Conservation (phyloP, 2,888 invertebrate species). For the Polymixis flavicincta region DNA sequence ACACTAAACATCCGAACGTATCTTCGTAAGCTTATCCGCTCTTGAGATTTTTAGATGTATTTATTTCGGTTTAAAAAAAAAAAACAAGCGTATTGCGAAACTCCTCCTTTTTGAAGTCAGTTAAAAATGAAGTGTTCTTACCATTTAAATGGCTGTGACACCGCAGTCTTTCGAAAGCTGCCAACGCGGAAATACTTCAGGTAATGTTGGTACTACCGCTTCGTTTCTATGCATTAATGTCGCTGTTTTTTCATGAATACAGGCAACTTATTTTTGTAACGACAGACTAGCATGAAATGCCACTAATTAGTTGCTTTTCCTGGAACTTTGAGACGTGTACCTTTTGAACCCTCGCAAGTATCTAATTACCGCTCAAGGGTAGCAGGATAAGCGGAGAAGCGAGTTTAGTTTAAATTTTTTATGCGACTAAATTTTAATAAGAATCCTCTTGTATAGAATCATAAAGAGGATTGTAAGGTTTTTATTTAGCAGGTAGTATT, state of each 20-base stretch:
- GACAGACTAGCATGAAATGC: constrained; percentile 30
- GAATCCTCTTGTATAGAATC: neutral
- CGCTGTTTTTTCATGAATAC: constrained; percentile 3
- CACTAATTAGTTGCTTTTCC: constrained; percentile 44
- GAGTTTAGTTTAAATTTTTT: constrained; percentile 33
- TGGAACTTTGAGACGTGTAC: constrained; percentile 44
- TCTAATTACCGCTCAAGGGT: constrained; percentile 52
- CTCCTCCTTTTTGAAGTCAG: too few species aligned
- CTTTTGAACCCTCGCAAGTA: constrained; percentile 35
- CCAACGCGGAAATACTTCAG: neutral
- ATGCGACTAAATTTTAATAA: constrained; percentile 22
- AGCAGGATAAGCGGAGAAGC: constrained; percentile 9
- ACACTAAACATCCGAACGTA: constrained; percentile 15
- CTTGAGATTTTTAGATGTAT: neutral
- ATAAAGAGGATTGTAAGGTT: neutral
- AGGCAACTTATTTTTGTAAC: neutral
- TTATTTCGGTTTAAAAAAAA: neutral
- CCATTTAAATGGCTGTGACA: neutral
- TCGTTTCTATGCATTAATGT: constrained; percentile 10
- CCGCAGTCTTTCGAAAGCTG: neutral
- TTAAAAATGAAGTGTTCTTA: neutral
- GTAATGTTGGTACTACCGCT: neutral
- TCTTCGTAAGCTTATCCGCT: constrained; percentile 10
- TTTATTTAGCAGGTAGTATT: neutral
- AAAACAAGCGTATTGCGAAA: too few species aligned